phyloP scores from a whole-genome alignment of 2,113 vertebrate species.

The Mirounga angustirostris region DNA sequence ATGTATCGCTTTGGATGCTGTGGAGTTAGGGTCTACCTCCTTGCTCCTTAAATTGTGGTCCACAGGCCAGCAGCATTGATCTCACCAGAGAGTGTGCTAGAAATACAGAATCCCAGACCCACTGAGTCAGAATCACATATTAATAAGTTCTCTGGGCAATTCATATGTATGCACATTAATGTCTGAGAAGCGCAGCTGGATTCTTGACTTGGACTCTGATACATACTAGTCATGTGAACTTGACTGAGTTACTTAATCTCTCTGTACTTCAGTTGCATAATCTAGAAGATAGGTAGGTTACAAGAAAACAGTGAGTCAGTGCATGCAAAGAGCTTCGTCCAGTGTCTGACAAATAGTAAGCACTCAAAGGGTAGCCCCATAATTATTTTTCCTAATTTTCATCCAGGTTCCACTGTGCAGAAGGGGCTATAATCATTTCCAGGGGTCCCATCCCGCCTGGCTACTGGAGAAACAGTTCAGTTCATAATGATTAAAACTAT shows the following conservation, averaged over 20 bases:
- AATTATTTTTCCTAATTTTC: not conserved
- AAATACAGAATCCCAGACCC: not conserved
- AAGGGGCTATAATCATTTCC: not conserved
- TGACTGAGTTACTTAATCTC: not conserved
- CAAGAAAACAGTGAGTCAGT: not conserved
- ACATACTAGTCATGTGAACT: not conserved
- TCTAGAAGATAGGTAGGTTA: not conserved
- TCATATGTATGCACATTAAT: fast-evolving
- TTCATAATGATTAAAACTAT: not conserved
- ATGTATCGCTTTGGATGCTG: not conserved
- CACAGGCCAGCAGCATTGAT: not conserved
- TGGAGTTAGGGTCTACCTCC: not conserved
- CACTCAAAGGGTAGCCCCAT: not conserved
- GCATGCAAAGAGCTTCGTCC: not conserved
- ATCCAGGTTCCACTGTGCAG: not conserved
- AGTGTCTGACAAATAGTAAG: not conserved
- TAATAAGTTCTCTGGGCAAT: not conserved
- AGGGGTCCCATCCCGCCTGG: not conserved
- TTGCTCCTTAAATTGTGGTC: not conserved
- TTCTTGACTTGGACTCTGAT: not conserved
- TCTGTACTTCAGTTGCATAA: not conserved
- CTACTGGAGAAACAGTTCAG: not conserved
- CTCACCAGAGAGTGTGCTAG: not conserved
- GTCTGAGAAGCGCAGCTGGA: not conserved
- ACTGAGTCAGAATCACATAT: not conserved